Evolutionary conservation across 2,888 invertebrate genomes (phyloP).

Genomic region (Timandra comae): DNA sequence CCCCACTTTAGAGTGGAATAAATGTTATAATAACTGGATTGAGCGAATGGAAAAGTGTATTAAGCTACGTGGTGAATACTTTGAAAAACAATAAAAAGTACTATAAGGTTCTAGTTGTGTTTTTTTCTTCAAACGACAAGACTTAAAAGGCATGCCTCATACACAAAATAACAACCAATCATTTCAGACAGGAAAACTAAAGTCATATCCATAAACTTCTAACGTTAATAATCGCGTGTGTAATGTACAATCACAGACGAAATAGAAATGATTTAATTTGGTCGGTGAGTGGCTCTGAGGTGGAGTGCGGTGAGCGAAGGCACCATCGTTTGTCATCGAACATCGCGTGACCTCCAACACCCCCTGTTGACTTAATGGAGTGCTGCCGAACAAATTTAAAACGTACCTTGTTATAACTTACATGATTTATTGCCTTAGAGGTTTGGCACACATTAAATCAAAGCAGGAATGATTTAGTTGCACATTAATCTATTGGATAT

Average conservation of each 20-base stretch:
- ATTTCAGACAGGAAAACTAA: too few species aligned
- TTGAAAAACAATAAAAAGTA: too few species aligned
- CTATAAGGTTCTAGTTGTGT: too few species aligned
- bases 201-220: constrained; percentile 39
- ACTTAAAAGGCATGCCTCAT: too few species aligned
- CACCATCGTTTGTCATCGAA: constrained; percentile 38
- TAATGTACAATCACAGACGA: constrained; percentile 56
- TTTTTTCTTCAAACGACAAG: too few species aligned
- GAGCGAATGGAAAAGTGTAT: too few species aligned
- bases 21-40: too few species aligned
- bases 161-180: too few species aligned
- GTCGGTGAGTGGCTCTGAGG: constrained; percentile 46
- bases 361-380: constrained; percentile 67
- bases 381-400: constrained; percentile 49
- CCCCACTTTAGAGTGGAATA: too few species aligned
- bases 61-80: too few species aligned
- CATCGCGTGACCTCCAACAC: constrained; percentile 55
- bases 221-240: constrained; percentile 51
- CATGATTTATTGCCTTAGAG: constrained; percentile 33
- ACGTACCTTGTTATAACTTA: constrained; percentile 44
- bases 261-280: constrained; percentile 72
- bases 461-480: constrained; percentile 5
- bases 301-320: constrained; percentile 25
- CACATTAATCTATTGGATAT: too few species aligned
- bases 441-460: neutral